Evolutionary conservation across 2,113 vertebrate genomes (phyloP).

Genomic region (Mobula birostris): DNA sequence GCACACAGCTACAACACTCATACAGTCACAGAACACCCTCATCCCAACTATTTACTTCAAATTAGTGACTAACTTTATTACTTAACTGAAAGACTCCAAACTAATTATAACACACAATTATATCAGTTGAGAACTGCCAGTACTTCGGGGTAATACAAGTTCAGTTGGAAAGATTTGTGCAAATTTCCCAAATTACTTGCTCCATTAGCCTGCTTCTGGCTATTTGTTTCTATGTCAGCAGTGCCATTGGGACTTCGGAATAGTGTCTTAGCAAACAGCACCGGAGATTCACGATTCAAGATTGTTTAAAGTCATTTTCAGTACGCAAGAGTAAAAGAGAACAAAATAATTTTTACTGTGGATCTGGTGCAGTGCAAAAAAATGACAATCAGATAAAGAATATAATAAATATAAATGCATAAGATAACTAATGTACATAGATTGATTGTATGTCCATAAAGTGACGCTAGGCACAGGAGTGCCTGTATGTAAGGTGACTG

Average conservation of each 20-base stretch:
- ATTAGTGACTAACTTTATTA: constrained; percentile 7
- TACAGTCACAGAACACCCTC: background rate
- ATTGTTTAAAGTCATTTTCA: too few relatives aligned
- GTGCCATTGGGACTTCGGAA: background rate
- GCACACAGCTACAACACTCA: background rate
- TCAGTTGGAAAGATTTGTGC: background rate
- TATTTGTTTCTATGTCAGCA: background rate
- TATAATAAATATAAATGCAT: too few relatives aligned
- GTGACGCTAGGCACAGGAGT: too few relatives aligned
- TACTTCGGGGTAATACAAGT: background rate
- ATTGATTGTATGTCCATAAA: too few relatives aligned
- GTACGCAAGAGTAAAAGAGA: too few relatives aligned
- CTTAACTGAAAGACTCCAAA: background rate
- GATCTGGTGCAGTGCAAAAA: too few relatives aligned
- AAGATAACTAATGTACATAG: too few relatives aligned
- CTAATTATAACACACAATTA: background rate
- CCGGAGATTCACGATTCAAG: too few relatives aligned
- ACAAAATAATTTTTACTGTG: too few relatives aligned
- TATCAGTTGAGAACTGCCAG: background rate
- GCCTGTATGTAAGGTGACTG: too few relatives aligned
- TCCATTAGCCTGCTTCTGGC: background rate
- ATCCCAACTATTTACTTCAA: background rate
- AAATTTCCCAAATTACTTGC: constrained; percentile 22
- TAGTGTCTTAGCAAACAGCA: background rate
- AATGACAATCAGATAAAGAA: too few relatives aligned